phyloP scores from a whole-genome alignment of 2,888 invertebrate genomes.

The Strigamia crassipes region DNA sequence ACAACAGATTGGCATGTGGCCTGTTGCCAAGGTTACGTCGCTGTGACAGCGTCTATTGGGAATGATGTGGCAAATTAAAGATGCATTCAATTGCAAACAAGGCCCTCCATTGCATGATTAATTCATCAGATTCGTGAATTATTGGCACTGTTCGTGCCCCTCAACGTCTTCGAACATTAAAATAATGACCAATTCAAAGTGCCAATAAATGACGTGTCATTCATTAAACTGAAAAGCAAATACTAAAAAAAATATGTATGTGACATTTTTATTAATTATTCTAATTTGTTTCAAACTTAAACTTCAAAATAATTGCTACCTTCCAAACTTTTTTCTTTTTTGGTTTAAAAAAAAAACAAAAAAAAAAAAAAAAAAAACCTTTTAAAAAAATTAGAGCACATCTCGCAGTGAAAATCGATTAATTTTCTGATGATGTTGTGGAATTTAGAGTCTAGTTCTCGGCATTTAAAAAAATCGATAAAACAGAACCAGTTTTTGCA shows the following conservation, averaged over 20 bases:
- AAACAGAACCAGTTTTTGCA: not conserved
- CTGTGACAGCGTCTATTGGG: conserved; percentile 11
- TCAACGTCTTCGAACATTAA: not conserved
- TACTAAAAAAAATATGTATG: not conserved
- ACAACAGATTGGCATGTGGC: conserved; percentile 28
- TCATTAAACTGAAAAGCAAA: not conserved
- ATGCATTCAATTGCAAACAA: conserved; percentile 42
- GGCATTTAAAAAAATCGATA: not conserved
- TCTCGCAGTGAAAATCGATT: not conserved
- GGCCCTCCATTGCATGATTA: conserved; percentile 23
- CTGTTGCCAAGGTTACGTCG: not conserved
- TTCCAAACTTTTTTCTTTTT: not conserved
- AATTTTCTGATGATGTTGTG: not conserved
- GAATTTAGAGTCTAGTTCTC: not conserved
- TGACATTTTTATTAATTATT: not conserved
- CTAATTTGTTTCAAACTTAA: not conserved
- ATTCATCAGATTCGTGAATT: conserved; percentile 28
- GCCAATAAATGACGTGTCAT: not conserved
- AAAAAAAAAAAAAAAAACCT: not conserved
- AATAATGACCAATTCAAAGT: conserved; percentile 4
- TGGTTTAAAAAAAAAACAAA: not conserved
- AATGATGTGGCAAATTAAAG: conserved; percentile 40
- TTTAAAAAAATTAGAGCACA: not conserved
- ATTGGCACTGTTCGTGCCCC: not conserved
- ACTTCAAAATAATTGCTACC: not conserved